These are phyloP conservation scores for Acrobasis consociella DNA, from an alignment of 2,888 invertebrate genomes.

Conservation along the genomic window DNA sequence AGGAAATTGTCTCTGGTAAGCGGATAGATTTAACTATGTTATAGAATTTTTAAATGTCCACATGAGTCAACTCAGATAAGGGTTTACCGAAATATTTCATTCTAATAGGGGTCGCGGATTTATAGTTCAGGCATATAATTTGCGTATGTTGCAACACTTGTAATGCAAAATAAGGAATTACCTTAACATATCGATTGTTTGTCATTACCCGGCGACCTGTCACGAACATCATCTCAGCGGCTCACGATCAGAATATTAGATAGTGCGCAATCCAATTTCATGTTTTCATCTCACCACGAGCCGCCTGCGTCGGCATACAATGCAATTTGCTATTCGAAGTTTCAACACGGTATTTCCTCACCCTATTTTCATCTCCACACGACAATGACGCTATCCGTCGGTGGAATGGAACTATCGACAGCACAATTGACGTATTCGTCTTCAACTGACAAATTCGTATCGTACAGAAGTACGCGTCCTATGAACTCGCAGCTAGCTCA, in stretches of 20 bases:
- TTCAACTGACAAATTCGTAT: slow-evolving; percentile 21
- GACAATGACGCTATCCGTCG: slow-evolving; percentile 51
- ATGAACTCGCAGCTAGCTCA: background rate
- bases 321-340: slow-evolving; percentile 66
- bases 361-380: slow-evolving; percentile 57
- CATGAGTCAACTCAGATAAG: too few relatives aligned
- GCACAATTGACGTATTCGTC: slow-evolving; percentile 39
- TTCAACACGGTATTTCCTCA: slow-evolving; percentile 61
- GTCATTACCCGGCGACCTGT: slow-evolving; percentile 39
- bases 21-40: too few relatives aligned
- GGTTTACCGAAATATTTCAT: too few relatives aligned
- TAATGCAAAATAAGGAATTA: background rate
- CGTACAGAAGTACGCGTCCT: background rate
- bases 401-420: slow-evolving; percentile 49
- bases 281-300: slow-evolving; percentile 33
- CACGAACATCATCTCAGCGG: slow-evolving; percentile 67
- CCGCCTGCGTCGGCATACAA: slow-evolving; percentile 60
- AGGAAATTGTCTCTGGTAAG: too few relatives aligned
- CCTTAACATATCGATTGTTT: slow-evolving; percentile 17
- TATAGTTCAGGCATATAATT: too few relatives aligned
- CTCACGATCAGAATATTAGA: slow-evolving; percentile 72
- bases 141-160: background rate
- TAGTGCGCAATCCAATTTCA: slow-evolving; percentile 73
- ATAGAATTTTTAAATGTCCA: too few relatives aligned
- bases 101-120: too few relatives aligned